phyloP scores from a whole-genome alignment of 1,140 invertebrate genomes.

The Matsumurasca onukii region DNA sequence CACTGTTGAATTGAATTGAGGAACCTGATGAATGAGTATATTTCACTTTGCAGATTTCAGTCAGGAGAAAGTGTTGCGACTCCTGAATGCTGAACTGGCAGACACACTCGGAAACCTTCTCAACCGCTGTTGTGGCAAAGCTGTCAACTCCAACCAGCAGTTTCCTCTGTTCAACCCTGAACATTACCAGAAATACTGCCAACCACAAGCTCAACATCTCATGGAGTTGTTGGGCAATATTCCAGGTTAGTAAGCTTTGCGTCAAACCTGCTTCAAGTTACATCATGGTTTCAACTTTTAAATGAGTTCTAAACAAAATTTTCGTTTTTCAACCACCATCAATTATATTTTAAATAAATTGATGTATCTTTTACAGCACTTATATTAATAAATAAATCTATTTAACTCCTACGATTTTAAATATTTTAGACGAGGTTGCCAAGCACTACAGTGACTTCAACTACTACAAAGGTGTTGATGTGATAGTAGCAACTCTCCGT shows the following conservation, averaged over 20 bases:
- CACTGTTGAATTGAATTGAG: too few species aligned
- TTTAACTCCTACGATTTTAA: too few species aligned
- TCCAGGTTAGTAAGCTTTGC: slow-evolving; percentile 31
- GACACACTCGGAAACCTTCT: slow-evolving; percentile 92
- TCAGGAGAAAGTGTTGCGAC: slow-evolving; percentile 69
- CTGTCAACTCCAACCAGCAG: slow-evolving; percentile 75
- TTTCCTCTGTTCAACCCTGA: slow-evolving; percentile 62
- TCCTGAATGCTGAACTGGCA: slow-evolving; percentile 89
- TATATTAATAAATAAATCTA: too few species aligned
- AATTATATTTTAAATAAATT: too few species aligned
- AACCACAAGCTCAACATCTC: slow-evolving; percentile 32
- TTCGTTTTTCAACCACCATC: too few species aligned
- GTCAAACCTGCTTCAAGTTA: too few species aligned
- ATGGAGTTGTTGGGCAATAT: slow-evolving; percentile 29
- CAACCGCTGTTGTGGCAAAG: slow-evolving; percentile 70
- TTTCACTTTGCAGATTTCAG: slow-evolving; percentile 91
- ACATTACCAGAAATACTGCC: slow-evolving; percentile 48
- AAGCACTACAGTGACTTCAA: slow-evolving; percentile 73
- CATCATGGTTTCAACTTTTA: too few species aligned
- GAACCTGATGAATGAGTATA: too few species aligned
- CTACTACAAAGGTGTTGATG: slow-evolving; percentile 83
- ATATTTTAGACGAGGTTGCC: slow-evolving; percentile 9
- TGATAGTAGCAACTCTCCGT: slow-evolving; percentile 70
- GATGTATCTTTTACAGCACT: too few species aligned
- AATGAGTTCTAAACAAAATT: too few species aligned